These are phyloP conservation scores for Scelioninae gen. 2 DNA, from an alignment of 2,888 invertebrate species.

Conservation along the genomic window DNA sequence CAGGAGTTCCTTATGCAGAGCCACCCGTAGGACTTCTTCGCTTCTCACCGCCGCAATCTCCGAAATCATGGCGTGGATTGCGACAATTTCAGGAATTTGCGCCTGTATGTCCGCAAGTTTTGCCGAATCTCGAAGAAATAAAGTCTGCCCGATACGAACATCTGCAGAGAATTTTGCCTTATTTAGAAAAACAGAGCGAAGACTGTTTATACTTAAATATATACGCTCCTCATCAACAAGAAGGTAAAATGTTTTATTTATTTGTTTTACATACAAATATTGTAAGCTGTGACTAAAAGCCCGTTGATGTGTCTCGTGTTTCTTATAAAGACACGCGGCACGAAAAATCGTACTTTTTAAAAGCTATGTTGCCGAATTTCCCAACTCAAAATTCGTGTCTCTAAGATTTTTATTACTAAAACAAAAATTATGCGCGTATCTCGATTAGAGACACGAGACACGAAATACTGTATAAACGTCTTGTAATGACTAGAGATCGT, in stretches of 20 bases:
- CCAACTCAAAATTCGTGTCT: too few relatives aligned
- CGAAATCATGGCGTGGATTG: constrained; percentile 86
- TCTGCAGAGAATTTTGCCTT: constrained; percentile 83
- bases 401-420: too few relatives aligned
- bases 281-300: too few relatives aligned
- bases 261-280: too few relatives aligned
- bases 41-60: constrained; percentile 91
- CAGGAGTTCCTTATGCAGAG: constrained; percentile 87
- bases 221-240: constrained; percentile 85
- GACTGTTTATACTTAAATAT: constrained; percentile 96
- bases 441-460: too few relatives aligned
- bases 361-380: too few relatives aligned
- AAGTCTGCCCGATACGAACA: constrained; percentile 82
- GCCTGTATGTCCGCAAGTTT: constrained; percentile 91
- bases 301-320: too few relatives aligned
- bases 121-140: constrained; percentile 81
- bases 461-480: too few relatives aligned
- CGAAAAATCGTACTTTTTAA: too few relatives aligned
- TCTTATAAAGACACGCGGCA: too few relatives aligned
- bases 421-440: too few relatives aligned
- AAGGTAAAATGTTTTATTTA: constrained; percentile 79
- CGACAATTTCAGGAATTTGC: constrained; percentile 83
- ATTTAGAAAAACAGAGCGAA: constrained; percentile 83
- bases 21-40: constrained; percentile 84
- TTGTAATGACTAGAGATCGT: too few relatives aligned